phyloP scores from a whole-genome alignment of 2,888 invertebrate genomes.

The Brachynemurus nebulosus region DNA sequence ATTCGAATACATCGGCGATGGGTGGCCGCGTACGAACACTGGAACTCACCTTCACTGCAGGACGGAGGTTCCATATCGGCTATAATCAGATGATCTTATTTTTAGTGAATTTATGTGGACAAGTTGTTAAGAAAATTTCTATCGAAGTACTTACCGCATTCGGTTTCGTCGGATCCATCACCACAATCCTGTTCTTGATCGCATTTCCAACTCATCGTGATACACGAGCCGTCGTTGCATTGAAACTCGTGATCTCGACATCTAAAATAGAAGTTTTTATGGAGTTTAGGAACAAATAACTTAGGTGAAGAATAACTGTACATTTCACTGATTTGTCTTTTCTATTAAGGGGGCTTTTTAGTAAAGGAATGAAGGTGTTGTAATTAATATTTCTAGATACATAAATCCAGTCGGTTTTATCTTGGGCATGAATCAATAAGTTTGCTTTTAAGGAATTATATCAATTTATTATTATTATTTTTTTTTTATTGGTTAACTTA shows the following conservation, averaged over 20 bases:
- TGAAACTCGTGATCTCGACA: slow-evolving; percentile 60
- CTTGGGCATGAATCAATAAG: no score
- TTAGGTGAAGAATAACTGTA: no score
- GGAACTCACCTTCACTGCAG: slow-evolving; percentile 61
- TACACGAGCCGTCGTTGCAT: slow-evolving; percentile 60
- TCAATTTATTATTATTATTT: no score
- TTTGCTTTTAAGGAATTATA: no score
- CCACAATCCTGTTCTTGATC: slow-evolving; percentile 63
- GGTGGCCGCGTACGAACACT: slow-evolving; percentile 39
- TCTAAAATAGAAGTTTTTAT: slow-evolving; percentile 33
- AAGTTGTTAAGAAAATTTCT: no score
- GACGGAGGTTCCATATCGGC: slow-evolving; percentile 37
- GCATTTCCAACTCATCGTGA: slow-evolving; percentile 57
- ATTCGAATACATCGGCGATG: slow-evolving; percentile 55
- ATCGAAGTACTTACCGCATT: slow-evolving; percentile 50
- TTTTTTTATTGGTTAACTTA: no score
- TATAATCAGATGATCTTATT: slow-evolving; percentile 11
- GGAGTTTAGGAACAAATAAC: no score
- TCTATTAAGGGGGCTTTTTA: no score
- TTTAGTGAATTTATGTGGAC: background rate
- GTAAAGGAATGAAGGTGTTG: no score
- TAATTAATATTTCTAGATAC: no score
- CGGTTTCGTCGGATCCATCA: slow-evolving; percentile 59
- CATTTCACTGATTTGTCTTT: no score
- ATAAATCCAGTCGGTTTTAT: no score